phyloP scores from a whole-genome alignment of 2,113 vertebrate genomes.

The Ctenomys sociabilis region DNA sequence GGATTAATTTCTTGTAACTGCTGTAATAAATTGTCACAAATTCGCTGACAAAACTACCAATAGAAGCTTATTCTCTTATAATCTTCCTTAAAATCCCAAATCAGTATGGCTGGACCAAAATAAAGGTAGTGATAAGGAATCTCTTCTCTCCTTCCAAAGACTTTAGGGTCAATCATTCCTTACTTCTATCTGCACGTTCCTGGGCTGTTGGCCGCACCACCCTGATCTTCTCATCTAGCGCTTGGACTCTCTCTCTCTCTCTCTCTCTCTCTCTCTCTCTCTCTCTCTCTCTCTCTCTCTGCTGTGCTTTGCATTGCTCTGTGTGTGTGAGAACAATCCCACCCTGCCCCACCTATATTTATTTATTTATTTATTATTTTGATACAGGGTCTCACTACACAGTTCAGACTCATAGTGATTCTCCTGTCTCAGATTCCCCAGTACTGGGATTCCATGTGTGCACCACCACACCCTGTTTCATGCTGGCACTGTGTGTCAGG shows the following conservation, averaged over 20 bases:
- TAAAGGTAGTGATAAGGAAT: neutral
- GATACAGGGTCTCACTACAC: too few relatives aligned
- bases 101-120: neutral
- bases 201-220: neutral
- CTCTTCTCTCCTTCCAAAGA: neutral
- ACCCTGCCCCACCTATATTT: neutral
- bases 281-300: neutral
- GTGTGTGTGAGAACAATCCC: neutral
- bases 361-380: too few relatives aligned
- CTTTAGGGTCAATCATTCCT: neutral
- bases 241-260: neutral
- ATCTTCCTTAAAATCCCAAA: neutral
- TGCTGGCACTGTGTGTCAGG: too few relatives aligned
- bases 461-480: too few relatives aligned
- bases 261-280: neutral
- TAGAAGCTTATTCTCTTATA: neutral
- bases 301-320: neutral
- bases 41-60: neutral
- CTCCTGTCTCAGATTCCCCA: too few relatives aligned
- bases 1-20: neutral
- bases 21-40: constrained; percentile 25
- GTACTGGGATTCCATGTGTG: too few relatives aligned
- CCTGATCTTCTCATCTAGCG: neutral
- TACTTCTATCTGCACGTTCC: neutral
- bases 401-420: too few relatives aligned